A percentile compares a stretch with the other conserved stretches of the same genome.
These are phyloP conservation scores for Drosophila mettleri DNA, from an alignment of 2,888 invertebrate genomes.

Conservation along the genomic window DNA sequence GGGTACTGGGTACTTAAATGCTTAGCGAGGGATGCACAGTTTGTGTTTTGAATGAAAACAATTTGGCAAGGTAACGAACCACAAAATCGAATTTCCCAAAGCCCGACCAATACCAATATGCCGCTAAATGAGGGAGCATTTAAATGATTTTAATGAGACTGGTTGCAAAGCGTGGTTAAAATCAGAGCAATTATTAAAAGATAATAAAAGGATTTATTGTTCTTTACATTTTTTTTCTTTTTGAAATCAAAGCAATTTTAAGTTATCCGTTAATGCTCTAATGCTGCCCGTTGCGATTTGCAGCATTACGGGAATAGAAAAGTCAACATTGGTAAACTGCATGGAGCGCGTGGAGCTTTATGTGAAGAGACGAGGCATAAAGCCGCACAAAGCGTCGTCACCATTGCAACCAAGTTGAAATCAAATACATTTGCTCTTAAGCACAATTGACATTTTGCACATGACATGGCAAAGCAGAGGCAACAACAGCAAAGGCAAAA, in stretches of 20 bases:
- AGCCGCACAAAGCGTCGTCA: slow-evolving; percentile 43
- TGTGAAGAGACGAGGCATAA: slow-evolving; percentile 13
- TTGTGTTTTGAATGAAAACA: slow-evolving; percentile 47
- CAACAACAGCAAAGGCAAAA: slow-evolving; percentile 35
- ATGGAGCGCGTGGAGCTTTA: not conserved
- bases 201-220: not conserved
- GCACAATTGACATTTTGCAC: slow-evolving; percentile 79
- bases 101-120: slow-evolving; percentile 16
- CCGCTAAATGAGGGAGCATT: not conserved
- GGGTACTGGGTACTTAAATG: slow-evolving; percentile 36
- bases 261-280: slow-evolving; percentile 16
- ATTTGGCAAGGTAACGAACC: slow-evolving; percentile 43
- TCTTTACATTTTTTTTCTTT: not conserved
- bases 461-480: slow-evolving; percentile 65
- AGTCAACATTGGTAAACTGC: slow-evolving; percentile 16
- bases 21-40: slow-evolving; percentile 16
- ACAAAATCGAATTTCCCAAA: slow-evolving; percentile 42
- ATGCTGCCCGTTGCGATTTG: not conserved
- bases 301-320: slow-evolving; percentile 20
- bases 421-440: slow-evolving; percentile 76
- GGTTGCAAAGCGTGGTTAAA: not conserved
- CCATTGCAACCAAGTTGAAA: slow-evolving; percentile 59
- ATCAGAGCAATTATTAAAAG: not conserved
- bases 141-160: not conserved
- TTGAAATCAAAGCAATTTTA: not conserved